These are phyloP conservation scores for Platysteira castanea DNA, from an alignment of 2,113 vertebrate species.

Conservation along the genomic window DNA sequence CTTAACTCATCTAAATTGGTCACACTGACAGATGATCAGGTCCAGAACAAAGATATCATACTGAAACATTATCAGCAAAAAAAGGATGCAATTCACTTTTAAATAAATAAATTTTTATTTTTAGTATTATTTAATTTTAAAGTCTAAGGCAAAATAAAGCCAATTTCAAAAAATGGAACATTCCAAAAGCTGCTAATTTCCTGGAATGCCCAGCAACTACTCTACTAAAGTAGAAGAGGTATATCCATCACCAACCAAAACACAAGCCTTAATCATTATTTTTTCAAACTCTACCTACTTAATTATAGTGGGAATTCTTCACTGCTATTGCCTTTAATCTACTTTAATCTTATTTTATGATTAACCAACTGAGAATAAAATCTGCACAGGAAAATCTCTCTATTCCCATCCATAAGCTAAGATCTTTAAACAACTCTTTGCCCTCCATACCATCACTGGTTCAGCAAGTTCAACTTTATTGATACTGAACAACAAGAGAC, in stretches of 20 bases:
- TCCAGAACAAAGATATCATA: neutral
- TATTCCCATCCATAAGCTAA: neutral
- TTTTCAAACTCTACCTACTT: neutral
- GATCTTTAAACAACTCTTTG: neutral
- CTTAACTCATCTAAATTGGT: neutral
- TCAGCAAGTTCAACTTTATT: neutral
- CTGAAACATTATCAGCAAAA: neutral
- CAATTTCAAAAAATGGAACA: neutral
- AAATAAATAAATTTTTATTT: neutral
- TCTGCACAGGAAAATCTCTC: neutral
- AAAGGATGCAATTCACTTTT: neutral
- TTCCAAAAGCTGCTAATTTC: neutral
- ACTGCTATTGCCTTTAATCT: neutral
- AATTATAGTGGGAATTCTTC: neutral
- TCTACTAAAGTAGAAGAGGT: neutral
- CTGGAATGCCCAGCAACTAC: neutral
- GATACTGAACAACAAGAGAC: neutral
- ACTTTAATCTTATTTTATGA: neutral
- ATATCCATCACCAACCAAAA: neutral
- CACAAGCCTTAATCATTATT: neutral
- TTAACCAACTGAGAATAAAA: neutral
- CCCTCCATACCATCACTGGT: neutral
- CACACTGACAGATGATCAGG: neutral
- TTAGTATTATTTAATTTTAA: neutral
- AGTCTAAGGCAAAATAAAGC: neutral